These are phyloP conservation scores for Zosterops japonicus DNA, from an alignment of 2,113 vertebrate species.

Conservation along the genomic window DNA sequence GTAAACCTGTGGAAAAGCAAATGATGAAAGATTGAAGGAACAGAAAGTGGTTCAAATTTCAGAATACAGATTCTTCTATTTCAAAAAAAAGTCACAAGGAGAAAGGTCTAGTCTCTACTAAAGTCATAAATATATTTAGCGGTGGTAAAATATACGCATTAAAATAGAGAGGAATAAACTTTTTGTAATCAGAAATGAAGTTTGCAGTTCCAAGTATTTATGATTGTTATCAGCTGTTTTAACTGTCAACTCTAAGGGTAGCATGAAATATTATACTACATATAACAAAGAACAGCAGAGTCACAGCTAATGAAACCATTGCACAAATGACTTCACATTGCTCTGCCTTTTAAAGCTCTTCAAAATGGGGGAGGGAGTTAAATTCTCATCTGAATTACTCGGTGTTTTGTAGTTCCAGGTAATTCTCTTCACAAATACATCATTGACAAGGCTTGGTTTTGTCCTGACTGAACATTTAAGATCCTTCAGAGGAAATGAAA, in stretches of 20 bases:
- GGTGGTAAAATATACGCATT: conserved; percentile 71
- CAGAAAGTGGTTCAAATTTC: conserved; percentile 71
- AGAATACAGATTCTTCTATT: conserved; percentile 61
- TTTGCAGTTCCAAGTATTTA: conserved; percentile 42
- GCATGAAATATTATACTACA: conserved; percentile 38
- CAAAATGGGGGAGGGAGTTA: conserved; percentile 54
- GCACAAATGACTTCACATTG: conserved; percentile 55
- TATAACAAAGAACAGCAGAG: conserved; percentile 61
- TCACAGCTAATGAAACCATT: conserved; percentile 56
- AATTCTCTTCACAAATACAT: conserved; percentile 62
- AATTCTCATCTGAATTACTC: conserved; percentile 54
- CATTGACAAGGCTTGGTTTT: conserved; percentile 29
- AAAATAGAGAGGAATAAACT: conserved; percentile 68
- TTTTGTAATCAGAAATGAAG: conserved; percentile 65
- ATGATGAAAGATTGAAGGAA: conserved; percentile 59
- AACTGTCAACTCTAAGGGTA: conserved; percentile 56
- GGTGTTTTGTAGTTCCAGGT: neutral
- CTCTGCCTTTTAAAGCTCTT: conserved; percentile 77
- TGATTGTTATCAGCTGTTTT: conserved; percentile 49
- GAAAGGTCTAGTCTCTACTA: conserved; percentile 68
- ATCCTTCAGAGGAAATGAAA: conserved; percentile 62
- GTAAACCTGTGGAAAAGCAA: conserved; percentile 72
- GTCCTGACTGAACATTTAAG: conserved; percentile 44
- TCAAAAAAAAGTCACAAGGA: conserved; percentile 30
- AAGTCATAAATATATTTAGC: conserved; percentile 70